phyloP scores from a whole-genome alignment of 2,113 vertebrate species.

The Eleginops maclovinus region DNA sequence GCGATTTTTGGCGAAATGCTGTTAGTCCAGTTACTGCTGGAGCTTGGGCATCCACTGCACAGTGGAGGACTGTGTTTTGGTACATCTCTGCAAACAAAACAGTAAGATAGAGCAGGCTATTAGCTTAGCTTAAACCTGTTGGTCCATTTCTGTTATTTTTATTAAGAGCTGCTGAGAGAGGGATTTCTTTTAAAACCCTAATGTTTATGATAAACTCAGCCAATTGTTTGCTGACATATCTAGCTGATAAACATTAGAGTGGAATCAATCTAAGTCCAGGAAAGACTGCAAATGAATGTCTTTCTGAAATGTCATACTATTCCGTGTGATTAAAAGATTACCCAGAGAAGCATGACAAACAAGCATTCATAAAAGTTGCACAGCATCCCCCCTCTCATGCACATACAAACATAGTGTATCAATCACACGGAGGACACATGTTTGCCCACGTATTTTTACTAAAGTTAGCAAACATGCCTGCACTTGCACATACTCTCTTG shows the following conservation, averaged over 20 bases:
- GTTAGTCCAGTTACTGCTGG: slow-evolving; percentile 52
- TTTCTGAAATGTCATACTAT: slow-evolving; percentile 2
- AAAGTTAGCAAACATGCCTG: slow-evolving; percentile 34
- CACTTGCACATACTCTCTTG: slow-evolving; percentile 15
- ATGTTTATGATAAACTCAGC: not conserved
- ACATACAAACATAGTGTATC: slow-evolving; percentile 30
- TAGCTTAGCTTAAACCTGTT: not conserved
- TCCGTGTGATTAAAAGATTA: not conserved
- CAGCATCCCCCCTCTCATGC: not conserved
- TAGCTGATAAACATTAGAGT: not conserved
- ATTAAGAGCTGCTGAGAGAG: not conserved
- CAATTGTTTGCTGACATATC: not conserved
- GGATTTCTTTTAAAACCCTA: not conserved
- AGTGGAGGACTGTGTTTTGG: not conserved
- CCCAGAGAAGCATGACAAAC: not conserved
- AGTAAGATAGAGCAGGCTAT: not conserved
- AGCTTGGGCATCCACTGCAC: slow-evolving; percentile 20
- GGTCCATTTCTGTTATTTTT: not conserved
- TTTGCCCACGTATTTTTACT: slow-evolving; percentile 20
- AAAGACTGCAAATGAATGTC: not conserved
- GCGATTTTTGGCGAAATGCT: slow-evolving; percentile 65
- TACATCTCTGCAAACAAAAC: not conserved
- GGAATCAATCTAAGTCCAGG: not conserved
- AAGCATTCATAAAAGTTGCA: slow-evolving; percentile 7
- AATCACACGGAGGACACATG: not conserved